Evolutionary conservation across 2,888 invertebrate species (phyloP).

Genomic region (Zele albiditarsus): DNA sequence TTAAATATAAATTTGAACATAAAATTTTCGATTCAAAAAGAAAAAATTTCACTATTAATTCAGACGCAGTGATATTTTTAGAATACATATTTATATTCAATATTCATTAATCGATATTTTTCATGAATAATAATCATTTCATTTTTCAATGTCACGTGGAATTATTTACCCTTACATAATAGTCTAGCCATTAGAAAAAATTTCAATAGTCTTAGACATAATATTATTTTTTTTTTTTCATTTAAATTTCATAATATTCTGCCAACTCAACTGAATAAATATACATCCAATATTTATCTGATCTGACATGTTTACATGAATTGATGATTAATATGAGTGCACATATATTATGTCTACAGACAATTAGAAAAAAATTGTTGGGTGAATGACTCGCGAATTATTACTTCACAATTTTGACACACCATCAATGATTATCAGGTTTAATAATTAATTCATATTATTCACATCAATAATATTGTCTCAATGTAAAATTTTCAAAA

Average conservation of each 20-base stretch:
- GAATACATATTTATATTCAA: not conserved
- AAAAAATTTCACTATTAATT: not conserved
- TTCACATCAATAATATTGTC: not conserved
- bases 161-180: not conserved
- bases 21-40: not conserved
- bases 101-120: not conserved
- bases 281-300: not conserved
- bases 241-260: not conserved
- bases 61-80: not conserved
- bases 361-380: not conserved
- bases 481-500: not conserved
- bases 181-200: not conserved
- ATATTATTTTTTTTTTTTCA: not conserved
- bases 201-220: not conserved
- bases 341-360: not conserved
- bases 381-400: not conserved
- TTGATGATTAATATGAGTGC: not conserved
- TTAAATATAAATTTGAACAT: not conserved
- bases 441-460: not conserved
- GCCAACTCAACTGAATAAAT: not conserved
- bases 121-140: not conserved
- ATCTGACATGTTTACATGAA: not conserved
- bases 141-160: not conserved
- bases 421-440: not conserved
- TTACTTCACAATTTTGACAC: not conserved